A percentile compares a stretch with the other conserved stretches of the same genome.
These are phyloP conservation scores for Cepaea hortensis DNA, from an alignment of 2,888 invertebrate species.

Conservation along the genomic window DNA sequence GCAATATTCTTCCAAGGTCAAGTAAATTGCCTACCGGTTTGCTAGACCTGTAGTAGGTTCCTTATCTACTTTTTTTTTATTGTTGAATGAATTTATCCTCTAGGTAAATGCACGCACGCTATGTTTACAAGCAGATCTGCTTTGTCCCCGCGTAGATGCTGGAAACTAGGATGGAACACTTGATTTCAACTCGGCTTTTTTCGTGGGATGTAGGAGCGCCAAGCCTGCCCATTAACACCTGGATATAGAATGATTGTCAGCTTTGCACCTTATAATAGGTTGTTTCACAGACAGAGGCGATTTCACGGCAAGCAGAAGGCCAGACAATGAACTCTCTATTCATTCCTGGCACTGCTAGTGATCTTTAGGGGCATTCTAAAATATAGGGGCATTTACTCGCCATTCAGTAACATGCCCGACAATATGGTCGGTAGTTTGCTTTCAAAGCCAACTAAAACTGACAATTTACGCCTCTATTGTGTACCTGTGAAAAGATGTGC, in stretches of 20 bases:
- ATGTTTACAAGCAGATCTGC: no score
- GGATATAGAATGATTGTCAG: neutral
- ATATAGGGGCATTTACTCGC: slow-evolving; percentile 26
- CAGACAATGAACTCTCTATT: neutral
- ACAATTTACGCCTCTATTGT: neutral
- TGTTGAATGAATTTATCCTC: no score
- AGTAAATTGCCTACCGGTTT: no score
- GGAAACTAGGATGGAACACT: neutral
- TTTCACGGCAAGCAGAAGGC: neutral
- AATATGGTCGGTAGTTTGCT: neutral
- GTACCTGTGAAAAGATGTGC: neutral
- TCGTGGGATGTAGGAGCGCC: neutral
- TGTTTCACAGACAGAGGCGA: neutral
- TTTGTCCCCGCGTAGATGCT: no score
- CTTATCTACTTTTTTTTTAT: no score
- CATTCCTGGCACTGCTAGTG: neutral
- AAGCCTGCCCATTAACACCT: neutral
- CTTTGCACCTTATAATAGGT: neutral
- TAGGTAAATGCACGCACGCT: no score
- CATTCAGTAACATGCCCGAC: slow-evolving; percentile 7
- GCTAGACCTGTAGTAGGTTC: no score
- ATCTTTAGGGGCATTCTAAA: slow-evolving; percentile 7
- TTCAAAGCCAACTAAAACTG: neutral
- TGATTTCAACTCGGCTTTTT: neutral
- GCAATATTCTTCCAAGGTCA: no score